These are phyloP conservation scores for Erithacus rubecula DNA, from an alignment of 2,797 vertebrate genomes.

Conservation along the genomic window DNA sequence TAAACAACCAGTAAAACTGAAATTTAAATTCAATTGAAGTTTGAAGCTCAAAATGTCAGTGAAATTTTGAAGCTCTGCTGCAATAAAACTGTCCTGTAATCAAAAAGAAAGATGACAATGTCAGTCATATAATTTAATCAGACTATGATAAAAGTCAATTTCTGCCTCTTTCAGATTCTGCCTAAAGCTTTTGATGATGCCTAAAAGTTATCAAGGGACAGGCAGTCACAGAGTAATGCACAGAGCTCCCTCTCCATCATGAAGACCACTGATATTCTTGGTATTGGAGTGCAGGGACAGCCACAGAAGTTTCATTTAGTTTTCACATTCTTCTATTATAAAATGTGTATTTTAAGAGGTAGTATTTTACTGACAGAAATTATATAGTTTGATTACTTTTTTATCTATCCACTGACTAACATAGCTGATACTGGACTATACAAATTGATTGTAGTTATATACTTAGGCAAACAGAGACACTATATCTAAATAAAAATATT, in stretches of 20 bases:
- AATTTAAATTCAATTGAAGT: neutral
- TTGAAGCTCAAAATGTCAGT: neutral
- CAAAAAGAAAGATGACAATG: neutral
- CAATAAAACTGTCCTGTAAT: neutral
- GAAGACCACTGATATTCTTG: neutral
- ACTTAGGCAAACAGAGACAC: neutral
- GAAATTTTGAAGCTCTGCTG: neutral
- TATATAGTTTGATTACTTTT: neutral
- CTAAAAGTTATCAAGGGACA: neutral
- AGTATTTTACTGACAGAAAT: neutral
- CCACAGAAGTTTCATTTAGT: neutral
- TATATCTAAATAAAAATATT: neutral
- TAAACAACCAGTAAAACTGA: neutral
- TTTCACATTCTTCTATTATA: neutral
- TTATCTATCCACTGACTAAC: neutral
- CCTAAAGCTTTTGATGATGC: neutral
- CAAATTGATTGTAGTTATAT: neutral
- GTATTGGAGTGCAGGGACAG: neutral
- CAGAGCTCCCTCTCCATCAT: neutral
- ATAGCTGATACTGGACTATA: neutral
- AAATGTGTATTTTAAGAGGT: neutral
- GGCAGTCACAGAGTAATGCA: neutral
- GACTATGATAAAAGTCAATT: neutral
- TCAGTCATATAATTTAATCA: neutral
- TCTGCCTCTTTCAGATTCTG: neutral